phyloP scores from a whole-genome alignment of 2,888 invertebrate species.

The Idaea biselata region DNA sequence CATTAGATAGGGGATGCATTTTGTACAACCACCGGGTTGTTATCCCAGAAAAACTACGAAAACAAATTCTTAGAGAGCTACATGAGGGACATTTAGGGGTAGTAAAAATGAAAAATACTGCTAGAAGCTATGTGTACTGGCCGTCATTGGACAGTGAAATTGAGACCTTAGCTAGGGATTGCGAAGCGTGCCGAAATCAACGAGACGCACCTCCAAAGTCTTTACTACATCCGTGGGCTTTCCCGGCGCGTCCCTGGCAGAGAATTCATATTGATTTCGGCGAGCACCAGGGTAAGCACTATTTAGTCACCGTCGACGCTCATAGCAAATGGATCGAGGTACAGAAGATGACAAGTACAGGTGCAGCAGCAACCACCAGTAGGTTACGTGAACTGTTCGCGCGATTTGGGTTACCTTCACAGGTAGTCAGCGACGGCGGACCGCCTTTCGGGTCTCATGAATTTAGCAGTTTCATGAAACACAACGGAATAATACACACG shows the following conservation, averaged over 20 bases:
- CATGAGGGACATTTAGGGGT: constrained; percentile 28
- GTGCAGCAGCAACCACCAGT: constrained; percentile 3
- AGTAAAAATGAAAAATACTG: constrained; percentile 28
- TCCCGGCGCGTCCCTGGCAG: constrained; percentile 15
- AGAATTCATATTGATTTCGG: constrained; percentile 18
- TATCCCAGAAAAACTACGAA: constrained; percentile 10
- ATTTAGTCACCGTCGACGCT: constrained; percentile 18
- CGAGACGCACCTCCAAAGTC: constrained; percentile 28
- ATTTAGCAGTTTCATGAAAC: constrained; percentile 15
- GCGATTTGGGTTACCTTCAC: constrained; percentile 19
- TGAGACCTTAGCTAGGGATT: constrained; percentile 22
- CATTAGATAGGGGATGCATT: constrained; percentile 17
- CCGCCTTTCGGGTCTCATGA: constrained; percentile 17
- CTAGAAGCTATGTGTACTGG: constrained; percentile 30
- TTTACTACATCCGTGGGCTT: constrained; percentile 24
- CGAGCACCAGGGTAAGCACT: constrained; percentile 12
- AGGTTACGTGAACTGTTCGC: constrained; percentile 11
- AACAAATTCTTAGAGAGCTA: constrained; percentile 12
- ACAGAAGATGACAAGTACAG: constrained; percentile 6
- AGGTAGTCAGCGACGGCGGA: constrained; percentile 20
- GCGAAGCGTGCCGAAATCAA: constrained; percentile 23
- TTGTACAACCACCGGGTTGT: constrained; percentile 21
- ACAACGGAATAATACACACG: constrained; percentile 18
- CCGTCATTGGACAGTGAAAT: constrained; percentile 26
- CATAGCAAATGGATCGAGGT: constrained; percentile 21